Evolutionary conservation across 2,888 invertebrate species (phyloP), one percentile per base, ranked within the genome.

Genomic region (Drosophila demipolita): DNA sequence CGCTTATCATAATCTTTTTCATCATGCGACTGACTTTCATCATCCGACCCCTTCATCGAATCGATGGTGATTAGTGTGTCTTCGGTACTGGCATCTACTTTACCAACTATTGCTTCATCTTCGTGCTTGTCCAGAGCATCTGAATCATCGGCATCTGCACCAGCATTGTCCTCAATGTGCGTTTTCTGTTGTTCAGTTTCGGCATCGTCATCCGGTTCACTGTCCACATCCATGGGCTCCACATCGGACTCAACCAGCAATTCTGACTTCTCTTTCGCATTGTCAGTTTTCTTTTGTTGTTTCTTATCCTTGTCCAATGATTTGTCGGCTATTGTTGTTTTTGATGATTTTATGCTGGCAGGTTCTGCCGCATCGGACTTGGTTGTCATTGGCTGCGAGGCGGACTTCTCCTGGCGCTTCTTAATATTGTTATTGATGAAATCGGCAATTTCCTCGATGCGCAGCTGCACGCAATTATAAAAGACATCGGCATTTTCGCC

Each of bases 381-480:
- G 26, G 57, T 15, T 15, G 74, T 66, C 49, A 73, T 78, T 32
- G 63, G 69, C 8, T 66, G 60, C 32, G 53, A 64, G 29, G 23
- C 38, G 0, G 63, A 32, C 26, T n/a, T 55, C 17, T 66, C 54
- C 73, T 79, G 86, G 40, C 73, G 75, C 58, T 85, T 77, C 61
- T 77, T 75, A 8, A 80, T 79, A 20, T 82, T 90, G 17, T 91
- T 91, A 17, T 91, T 90, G 11, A 93, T 91, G 7, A 91, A 92
- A 66, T 88, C 54, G 12, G 91, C 91, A 70, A 93, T 92, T 50
- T 91, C 91, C 76, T 93, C 91, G 95, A 98, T 96, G 89, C 98
- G 98, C 78, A 97, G 96, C 93, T 99, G 98, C 8, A 99, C 97
- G 92, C 95, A 95, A 93, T 97, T 97, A 93, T 98, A 96, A 93